These are phyloP conservation scores for Rhopalosiphum maidis DNA, from an alignment of 1,140 invertebrate genomes.

Conservation along the genomic window DNA sequence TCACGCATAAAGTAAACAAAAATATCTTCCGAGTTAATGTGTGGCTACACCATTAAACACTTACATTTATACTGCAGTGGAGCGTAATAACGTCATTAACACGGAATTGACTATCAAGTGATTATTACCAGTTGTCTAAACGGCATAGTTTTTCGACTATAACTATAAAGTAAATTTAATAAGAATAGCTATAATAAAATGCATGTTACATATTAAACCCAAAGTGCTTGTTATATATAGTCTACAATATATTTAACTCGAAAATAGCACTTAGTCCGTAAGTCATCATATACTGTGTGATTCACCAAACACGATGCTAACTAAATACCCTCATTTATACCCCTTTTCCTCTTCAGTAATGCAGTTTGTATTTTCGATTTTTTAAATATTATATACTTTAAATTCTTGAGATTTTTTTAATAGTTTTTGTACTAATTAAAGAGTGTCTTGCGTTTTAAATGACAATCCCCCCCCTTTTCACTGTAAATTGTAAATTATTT, in stretches of 20 bases:
- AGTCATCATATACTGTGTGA: not conserved
- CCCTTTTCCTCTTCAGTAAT: not conserved
- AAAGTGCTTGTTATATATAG: not conserved
- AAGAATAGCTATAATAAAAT: not conserved
- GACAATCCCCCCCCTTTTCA: too few species aligned
- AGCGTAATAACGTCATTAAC: not conserved
- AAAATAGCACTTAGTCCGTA: not conserved
- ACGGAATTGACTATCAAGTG: not conserved
- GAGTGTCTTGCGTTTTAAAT: too few species aligned
- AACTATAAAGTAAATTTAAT: conserved; percentile 19
- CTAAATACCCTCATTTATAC: too few species aligned
- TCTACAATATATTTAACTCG: not conserved
- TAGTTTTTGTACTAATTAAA: too few species aligned
- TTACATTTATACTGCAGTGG: not conserved
- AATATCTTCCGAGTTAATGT: not conserved
- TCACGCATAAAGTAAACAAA: not conserved
- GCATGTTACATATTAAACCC: not conserved
- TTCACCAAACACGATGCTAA: not conserved
- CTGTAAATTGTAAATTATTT: too few species aligned
- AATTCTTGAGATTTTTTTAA: not conserved
- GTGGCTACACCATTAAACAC: not conserved
- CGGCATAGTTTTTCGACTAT: not conserved
- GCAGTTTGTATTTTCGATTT: not conserved
- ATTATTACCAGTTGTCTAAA: not conserved
- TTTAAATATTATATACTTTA: not conserved